These are phyloP conservation scores for Nebria ingens DNA, from an alignment of 1,140 invertebrate species.

Conservation along the genomic window DNA sequence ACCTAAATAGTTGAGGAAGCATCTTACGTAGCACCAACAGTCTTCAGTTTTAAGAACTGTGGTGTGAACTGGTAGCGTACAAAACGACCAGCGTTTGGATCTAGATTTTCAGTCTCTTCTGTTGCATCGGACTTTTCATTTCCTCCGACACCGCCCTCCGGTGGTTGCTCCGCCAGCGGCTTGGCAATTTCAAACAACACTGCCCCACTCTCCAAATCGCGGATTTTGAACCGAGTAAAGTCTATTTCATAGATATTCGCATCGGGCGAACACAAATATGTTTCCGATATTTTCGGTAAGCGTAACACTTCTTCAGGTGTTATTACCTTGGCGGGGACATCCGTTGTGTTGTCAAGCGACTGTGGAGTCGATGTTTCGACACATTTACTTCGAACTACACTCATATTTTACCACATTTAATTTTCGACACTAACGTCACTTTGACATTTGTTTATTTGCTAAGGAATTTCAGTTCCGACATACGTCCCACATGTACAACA, in stretches of 20 bases:
- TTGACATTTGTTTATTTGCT: background rate
- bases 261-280: slow-evolving; percentile 86
- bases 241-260: slow-evolving; percentile 97
- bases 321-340: slow-evolving; percentile 28
- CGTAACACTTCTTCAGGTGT: slow-evolving; percentile 53
- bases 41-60: slow-evolving; percentile 89
- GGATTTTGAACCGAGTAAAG: slow-evolving; percentile 94
- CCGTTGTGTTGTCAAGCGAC: slow-evolving; percentile 11
- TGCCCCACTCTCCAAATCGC: slow-evolving; percentile 86
- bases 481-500: too few species aligned
- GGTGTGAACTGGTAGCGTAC: slow-evolving; percentile 96
- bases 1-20: slow-evolving; percentile 14
- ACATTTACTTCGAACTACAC: slow-evolving; percentile 28
- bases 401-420: slow-evolving; percentile 23
- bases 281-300: slow-evolving; percentile 49
- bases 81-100: slow-evolving; percentile 88
- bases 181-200: slow-evolving; percentile 97
- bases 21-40: slow-evolving; percentile 89
- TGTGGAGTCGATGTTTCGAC: slow-evolving; percentile 23
- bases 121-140: slow-evolving; percentile 49
- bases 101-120: slow-evolving; percentile 54
- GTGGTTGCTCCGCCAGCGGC: slow-evolving; percentile 50
- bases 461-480: background rate
- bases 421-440: background rate
- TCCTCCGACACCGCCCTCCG: slow-evolving; percentile 42